Conservation (phyloP, 2,888 invertebrate genomes). For the Hypomecis punctinalis region DNA sequence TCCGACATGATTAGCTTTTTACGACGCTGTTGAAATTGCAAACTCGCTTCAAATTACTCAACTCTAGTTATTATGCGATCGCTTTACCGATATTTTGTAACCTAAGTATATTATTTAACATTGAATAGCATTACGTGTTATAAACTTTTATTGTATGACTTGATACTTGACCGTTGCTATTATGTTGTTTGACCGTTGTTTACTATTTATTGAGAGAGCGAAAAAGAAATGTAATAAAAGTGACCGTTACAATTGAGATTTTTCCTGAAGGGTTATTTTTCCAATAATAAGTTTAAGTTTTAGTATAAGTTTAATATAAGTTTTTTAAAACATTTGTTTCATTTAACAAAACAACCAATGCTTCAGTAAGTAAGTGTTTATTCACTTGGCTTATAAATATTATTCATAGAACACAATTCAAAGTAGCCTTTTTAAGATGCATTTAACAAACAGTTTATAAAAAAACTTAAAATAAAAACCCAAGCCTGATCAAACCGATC, state of each 20-base stretch:
- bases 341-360: too few relatives aligned
- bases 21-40: slow-evolving; percentile 24
- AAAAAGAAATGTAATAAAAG: too few relatives aligned
- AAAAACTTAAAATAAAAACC: background rate
- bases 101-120: slow-evolving; percentile 7
- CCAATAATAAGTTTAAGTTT: too few relatives aligned
- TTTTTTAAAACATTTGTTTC: too few relatives aligned
- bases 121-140: background rate
- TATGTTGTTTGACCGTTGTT: background rate
- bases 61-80: slow-evolving; percentile 19
- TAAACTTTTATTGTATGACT: background rate
- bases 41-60: slow-evolving; percentile 31
- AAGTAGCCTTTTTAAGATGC: too few relatives aligned
- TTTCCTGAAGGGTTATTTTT: too few relatives aligned
- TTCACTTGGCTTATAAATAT: too few relatives aligned
- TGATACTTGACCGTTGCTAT: background rate
- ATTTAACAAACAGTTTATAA: too few relatives aligned
- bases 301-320: too few relatives aligned
- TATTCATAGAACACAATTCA: too few relatives aligned
- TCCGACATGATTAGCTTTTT: slow-evolving; percentile 38
- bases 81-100: slow-evolving; percentile 16
- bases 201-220: background rate
- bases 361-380: too few relatives aligned
- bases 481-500: background rate
- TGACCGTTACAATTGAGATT: too few relatives aligned